Evolutionary conservation across 2,797 vertebrate genomes (phyloP).

Genomic region (Pelodytes ibericus): DNA sequence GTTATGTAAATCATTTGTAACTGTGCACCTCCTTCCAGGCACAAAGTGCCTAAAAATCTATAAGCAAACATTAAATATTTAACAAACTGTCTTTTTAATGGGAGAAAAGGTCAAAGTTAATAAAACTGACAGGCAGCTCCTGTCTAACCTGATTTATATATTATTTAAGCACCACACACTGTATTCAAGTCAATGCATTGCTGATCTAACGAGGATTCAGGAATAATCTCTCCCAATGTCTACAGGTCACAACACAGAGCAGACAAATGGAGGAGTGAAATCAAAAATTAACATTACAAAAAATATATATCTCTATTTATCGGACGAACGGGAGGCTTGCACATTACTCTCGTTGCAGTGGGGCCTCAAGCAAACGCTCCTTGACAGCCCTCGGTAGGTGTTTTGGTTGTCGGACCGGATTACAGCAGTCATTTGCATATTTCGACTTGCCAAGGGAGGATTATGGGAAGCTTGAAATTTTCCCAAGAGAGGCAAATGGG

Average conservation of each 20-base stretch:
- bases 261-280: conserved; percentile 55
- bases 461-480: background rate
- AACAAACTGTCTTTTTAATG: conserved; percentile 71
- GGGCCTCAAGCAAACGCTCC: too few species aligned
- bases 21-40: conserved; percentile 59
- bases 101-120: conserved; percentile 81
- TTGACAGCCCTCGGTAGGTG: too few species aligned
- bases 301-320: conserved; percentile 40
- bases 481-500: background rate
- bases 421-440: too few species aligned
- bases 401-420: too few species aligned
- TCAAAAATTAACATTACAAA: conserved; percentile 51
- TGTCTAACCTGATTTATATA: conserved; percentile 70
- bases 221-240: conserved; percentile 56
- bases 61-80: conserved; percentile 78
- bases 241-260: conserved; percentile 42
- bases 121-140: conserved; percentile 74
- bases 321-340: too few species aligned
- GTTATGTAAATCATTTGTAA: conserved; percentile 65
- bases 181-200: conserved; percentile 57
- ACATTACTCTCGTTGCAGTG: too few species aligned
- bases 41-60: conserved; percentile 69
- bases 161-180: conserved; percentile 70
- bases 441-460: too few species aligned
- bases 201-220: conserved; percentile 52